phyloP scores from a whole-genome alignment of 2,113 vertebrate genomes.

The Caranx melampygus region DNA sequence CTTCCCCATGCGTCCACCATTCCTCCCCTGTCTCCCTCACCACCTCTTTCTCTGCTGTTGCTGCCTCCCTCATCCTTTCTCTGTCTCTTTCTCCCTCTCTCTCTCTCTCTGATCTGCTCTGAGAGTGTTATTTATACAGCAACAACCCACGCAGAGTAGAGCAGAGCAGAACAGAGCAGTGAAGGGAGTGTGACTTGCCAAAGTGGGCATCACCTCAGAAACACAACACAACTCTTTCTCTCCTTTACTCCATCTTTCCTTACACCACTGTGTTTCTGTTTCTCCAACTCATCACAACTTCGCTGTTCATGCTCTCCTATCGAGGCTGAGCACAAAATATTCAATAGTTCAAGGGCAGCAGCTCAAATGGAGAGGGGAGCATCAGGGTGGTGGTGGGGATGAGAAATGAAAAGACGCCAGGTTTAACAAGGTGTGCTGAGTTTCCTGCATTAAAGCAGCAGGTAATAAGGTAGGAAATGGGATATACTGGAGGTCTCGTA shows the following conservation, averaged over 20 bases:
- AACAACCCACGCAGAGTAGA: constrained; percentile 78
- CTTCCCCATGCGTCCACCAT: constrained; percentile 24
- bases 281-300: constrained; percentile 46
- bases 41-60: constrained; percentile 48
- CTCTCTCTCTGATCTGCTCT: constrained; percentile 75
- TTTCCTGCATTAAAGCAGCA: not conserved
- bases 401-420: constrained; percentile 21
- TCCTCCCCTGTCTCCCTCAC: constrained; percentile 35
- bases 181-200: constrained; percentile 78
- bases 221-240: constrained; percentile 64
- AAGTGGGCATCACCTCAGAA: constrained; percentile 80
- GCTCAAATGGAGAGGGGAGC: constrained; percentile 20
- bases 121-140: constrained; percentile 83
- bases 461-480: not conserved
- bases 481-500: not conserved
- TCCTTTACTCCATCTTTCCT: constrained; percentile 48
- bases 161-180: constrained; percentile 69
- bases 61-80: constrained; percentile 52
- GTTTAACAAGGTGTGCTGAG: not conserved
- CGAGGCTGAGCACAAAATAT: constrained; percentile 39
- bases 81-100: constrained; percentile 36
- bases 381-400: constrained; percentile 2
- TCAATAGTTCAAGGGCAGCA: constrained; percentile 51
- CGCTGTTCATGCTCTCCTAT: constrained; percentile 18
- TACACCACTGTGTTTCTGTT: constrained; percentile 38